Base-by-base conservation (phyloP, 1,140 invertebrate genomes). In the Chironomus tepperi region DNA sequence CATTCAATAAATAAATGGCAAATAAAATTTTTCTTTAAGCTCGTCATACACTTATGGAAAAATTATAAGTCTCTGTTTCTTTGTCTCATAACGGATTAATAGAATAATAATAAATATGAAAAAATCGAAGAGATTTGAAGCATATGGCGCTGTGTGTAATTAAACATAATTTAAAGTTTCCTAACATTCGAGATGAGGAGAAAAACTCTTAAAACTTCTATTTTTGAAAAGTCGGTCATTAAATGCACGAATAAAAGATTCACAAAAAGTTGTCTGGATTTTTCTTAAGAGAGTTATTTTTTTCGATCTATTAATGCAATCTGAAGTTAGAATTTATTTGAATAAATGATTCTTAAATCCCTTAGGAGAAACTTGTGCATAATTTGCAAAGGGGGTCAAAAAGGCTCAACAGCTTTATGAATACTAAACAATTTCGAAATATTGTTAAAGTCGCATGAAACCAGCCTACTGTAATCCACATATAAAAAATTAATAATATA, bases 211-310 rank as follows among this genome's bases (percentile, higher is more conserved):
- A 34, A 34, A 34, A 34, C 24, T 34, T 34, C 24, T 34, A 34
- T 34, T 34, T 34, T 34, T 34, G 24, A 34, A 34, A 34, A 34
- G 47, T 12, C 47, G 8, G 47, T 57, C 47, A 57, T 57, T 57
- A 57, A 57, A 57, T 57, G 47, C 47, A 57, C 47, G n/a, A 57
- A n/a, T 57, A 1, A 57, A 57, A 57, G 10, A 12, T 12, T 10
- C 47, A 57, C 47, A 57, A 57, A 57, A 57, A 57, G 47, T 57
- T 57, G 47, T 57, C 47, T 57, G 47, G 47, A 57, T 57, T 57
- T 57, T n/a, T 57, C 2, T 7, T 2, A 57, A 57, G 8, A 34
- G 1, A 34, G n/a, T 34, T 34, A 2, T 34, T 34, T 34, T 34
- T 34, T 34, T 34, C 24, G n/a, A 34, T 34, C 24, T 34, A 34